These are phyloP conservation scores for Sinocyclocheilus anophthalmus DNA, from an alignment of 2,113 vertebrate species.

Conservation along the genomic window DNA sequence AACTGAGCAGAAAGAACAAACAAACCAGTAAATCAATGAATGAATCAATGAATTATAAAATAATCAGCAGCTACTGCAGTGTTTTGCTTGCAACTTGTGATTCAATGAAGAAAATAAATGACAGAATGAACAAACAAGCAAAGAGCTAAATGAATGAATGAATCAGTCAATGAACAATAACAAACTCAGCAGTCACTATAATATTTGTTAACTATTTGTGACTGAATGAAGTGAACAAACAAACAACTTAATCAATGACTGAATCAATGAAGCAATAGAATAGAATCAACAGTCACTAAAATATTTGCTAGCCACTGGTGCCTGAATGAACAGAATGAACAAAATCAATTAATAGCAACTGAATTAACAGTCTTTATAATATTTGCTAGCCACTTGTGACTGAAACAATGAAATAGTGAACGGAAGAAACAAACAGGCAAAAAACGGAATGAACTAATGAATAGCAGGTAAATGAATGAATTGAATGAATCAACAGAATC, in stretches of 20 bases:
- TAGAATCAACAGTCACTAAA: background rate
- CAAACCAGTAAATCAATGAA: background rate
- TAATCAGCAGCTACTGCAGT: background rate
- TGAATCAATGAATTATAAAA: background rate
- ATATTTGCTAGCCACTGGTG: background rate
- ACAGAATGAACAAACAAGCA: background rate
- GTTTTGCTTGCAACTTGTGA: background rate
- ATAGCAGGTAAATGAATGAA: background rate
- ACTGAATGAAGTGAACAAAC: background rate
- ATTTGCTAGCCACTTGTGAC: background rate
- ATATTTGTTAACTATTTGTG: background rate
- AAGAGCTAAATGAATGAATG: background rate
- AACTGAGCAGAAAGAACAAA: background rate
- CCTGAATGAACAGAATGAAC: background rate
- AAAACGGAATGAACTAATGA: background rate
- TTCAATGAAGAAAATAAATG: background rate
- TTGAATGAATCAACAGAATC: background rate
- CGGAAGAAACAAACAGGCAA: background rate
- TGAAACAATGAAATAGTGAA: background rate
- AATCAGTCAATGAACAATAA: background rate
- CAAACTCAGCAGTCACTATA: background rate
- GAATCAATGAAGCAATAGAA: background rate
- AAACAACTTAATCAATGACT: background rate
- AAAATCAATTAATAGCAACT: background rate
- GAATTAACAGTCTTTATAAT: background rate